phyloP scores from a whole-genome alignment of 2,797 vertebrate genomes.

The Scyliorhinus canicula region DNA sequence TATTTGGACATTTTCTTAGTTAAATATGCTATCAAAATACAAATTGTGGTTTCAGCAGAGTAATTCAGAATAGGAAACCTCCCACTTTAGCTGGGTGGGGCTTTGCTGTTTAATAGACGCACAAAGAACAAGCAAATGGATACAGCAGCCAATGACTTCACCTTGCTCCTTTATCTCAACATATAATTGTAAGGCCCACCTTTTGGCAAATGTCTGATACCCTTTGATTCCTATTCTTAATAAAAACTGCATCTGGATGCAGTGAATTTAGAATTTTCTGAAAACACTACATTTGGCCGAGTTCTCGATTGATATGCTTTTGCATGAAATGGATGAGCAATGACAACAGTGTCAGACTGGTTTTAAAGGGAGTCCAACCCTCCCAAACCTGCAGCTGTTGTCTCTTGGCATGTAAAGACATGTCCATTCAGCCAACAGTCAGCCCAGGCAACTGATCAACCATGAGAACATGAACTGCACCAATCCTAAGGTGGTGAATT shows the following conservation, averaged over 20 bases:
- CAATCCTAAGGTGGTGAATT: background rate
- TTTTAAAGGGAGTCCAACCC: background rate
- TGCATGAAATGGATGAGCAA: background rate
- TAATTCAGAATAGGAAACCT: background rate
- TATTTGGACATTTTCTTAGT: background rate
- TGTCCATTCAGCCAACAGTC: background rate
- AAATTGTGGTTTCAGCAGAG: background rate
- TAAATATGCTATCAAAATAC: background rate
- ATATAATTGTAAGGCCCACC: background rate
- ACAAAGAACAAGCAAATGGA: background rate
- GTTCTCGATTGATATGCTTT: background rate
- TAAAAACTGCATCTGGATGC: background rate
- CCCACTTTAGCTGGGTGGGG: background rate
- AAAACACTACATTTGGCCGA: background rate
- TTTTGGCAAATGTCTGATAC: background rate
- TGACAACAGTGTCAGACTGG: background rate
- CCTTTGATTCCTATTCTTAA: background rate
- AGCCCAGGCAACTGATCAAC: background rate
- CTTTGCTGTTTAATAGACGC: background rate
- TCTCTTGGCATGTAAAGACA: background rate
- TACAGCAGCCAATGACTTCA: background rate
- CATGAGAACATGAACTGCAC: background rate
- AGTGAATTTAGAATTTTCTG: background rate
- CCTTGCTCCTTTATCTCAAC: background rate
- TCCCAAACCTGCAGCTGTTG: background rate